Base-by-base conservation (phyloP, 2,888 invertebrate genomes). In the Orthosia gracilis region DNA sequence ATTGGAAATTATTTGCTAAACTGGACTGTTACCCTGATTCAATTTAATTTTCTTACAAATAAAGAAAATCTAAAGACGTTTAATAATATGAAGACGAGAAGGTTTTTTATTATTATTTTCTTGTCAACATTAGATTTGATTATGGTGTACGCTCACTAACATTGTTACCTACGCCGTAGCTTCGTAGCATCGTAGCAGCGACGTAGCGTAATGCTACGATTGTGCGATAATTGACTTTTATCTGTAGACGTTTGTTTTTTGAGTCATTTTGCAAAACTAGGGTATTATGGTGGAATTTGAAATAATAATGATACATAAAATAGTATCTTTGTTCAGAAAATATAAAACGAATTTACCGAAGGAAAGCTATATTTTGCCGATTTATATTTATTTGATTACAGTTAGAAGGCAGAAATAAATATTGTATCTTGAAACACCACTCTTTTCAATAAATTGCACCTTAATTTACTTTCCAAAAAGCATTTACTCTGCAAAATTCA, bases 171-270 rank as follows among this genome's bases (percentile, higher is more conserved):
- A 54, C 54, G 18, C 50, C 9, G n/a, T n/a, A 50, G n/a, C 13
- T n/a, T 0, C 52, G 52, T n/a, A 55, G 54, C 54, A 3, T 0
- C 54, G 54, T 55, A 55, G 23, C 15, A 55, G 23, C 5, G 1
- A 69, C 78, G 65, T 69, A 75, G 69, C 54, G 67, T 31, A 52
- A 55, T 65, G 77, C 79, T 84, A 78, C 78, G 78, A 72, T 69
- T 80, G 82, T 78, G 80, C 76, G 83, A 85, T 87, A 88, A 85
- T 85, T 85, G 78, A 82, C 81, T 77, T 86, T 87, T 87, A 85
- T 85, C 62, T 81, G 73, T 78, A 73, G 66, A 71, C 73, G 65
- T 73, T 80, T 63, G 64, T 57, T 71, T 68, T 71, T 45, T 23
- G n/a, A 78, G 54, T 61, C 4, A 78, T 62, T 68, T 63, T 66